Conservation (phyloP, 2,113 vertebrate genomes). For the Polypterus senegalus region DNA sequence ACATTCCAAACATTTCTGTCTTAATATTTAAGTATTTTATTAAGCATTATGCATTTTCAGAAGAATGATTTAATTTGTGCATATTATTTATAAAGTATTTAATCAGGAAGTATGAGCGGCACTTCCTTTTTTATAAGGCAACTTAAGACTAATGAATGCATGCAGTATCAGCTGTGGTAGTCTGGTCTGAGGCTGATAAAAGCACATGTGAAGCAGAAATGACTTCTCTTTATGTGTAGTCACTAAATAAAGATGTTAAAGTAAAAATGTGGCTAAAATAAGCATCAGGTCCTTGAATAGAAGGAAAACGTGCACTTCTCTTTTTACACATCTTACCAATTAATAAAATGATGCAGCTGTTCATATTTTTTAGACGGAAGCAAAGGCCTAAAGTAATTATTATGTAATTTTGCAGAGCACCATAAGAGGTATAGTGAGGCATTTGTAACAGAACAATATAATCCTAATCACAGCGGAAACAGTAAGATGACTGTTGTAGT, state of each 20-base stretch:
- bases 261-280: neutral
- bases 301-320: neutral
- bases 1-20: neutral
- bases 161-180: neutral
- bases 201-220: neutral
- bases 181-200: neutral
- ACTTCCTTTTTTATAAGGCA: neutral
- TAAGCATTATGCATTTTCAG: neutral
- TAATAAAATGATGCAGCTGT: neutral
- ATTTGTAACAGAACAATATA: neutral
- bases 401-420: neutral
- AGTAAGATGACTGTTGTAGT: neutral
- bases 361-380: neutral
- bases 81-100: neutral
- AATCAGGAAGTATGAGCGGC: neutral
- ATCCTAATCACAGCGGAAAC: constrained; percentile 5
- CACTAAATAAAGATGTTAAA: neutral
- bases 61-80: neutral
- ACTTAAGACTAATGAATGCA: neutral
- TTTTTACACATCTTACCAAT: too few relatives aligned
- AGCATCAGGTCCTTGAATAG: constrained; percentile 15
- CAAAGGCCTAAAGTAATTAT: neutral
- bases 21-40: neutral
- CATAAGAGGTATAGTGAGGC: neutral
- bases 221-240: neutral